These are phyloP conservation scores for Pandemis cinnamomeana DNA, from an alignment of 2,888 invertebrate genomes.

Conservation along the genomic window DNA sequence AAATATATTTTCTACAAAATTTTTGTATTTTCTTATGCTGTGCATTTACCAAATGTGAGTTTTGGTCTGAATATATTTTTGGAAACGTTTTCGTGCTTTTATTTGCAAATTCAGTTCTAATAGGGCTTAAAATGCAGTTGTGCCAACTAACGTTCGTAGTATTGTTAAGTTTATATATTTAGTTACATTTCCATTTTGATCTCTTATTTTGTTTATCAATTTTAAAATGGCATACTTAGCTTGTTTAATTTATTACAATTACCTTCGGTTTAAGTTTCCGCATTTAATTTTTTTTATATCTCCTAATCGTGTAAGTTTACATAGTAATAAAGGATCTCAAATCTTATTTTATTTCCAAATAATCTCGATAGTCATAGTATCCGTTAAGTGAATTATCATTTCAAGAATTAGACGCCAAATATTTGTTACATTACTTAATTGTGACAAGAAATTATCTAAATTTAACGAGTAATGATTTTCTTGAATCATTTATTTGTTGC, in stretches of 20 bases:
- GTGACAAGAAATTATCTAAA: conserved; percentile 34
- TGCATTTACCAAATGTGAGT: conserved; percentile 48
- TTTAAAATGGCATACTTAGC: conserved; percentile 64
- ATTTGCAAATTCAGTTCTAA: conserved; percentile 28
- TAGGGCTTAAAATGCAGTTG: conserved; percentile 44
- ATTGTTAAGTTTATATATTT: conserved; percentile 78
- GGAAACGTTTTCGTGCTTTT: conserved; percentile 44
- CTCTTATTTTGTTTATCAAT: conserved; percentile 78
- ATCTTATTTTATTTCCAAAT: conserved; percentile 80
- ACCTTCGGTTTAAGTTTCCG: conserved; percentile 49
- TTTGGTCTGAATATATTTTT: conserved; percentile 46
- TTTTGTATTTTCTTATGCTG: conserved; percentile 42
- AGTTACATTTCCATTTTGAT: conserved; percentile 79
- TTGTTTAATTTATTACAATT: conserved; percentile 75
- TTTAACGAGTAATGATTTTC: conserved; percentile 56
- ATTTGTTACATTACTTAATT: conserved; percentile 72
- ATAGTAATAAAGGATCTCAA: conserved; percentile 75
- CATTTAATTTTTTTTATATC: conserved; percentile 54
- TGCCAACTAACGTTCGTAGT: conserved; percentile 51
- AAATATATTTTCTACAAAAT: conserved; percentile 28
- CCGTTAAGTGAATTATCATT: conserved; percentile 60
- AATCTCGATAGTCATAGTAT: conserved; percentile 75
- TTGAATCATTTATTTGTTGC: conserved; percentile 58
- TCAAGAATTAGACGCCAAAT: conserved; percentile 76
- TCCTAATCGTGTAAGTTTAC: conserved; percentile 54